phyloP scores from a whole-genome alignment of 2,113 vertebrate genomes.

The Mustela nigripes region DNA sequence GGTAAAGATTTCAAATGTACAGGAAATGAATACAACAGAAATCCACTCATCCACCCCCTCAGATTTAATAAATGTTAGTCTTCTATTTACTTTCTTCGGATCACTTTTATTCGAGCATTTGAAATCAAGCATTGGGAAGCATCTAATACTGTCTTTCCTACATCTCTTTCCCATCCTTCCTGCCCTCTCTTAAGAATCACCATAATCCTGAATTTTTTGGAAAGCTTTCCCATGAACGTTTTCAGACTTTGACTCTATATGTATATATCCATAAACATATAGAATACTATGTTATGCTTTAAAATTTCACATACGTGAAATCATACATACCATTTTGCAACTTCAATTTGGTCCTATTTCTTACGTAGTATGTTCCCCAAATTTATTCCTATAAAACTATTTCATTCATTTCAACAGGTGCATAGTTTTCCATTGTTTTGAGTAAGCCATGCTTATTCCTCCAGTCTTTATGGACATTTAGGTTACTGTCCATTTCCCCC shows the following conservation, averaged over 20 bases:
- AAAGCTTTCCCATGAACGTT: background rate
- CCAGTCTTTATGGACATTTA: background rate
- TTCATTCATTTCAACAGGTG: background rate
- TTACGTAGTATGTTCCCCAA: background rate
- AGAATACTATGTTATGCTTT: background rate
- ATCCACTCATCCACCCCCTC: background rate
- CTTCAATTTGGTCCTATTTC: background rate
- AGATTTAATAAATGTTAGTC: background rate
- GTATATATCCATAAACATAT: background rate
- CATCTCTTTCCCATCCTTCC: background rate
- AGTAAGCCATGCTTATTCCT: background rate
- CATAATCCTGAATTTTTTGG: background rate
- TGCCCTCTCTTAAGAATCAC: background rate
- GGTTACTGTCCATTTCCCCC: background rate
- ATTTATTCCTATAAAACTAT: background rate
- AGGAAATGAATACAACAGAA: background rate
- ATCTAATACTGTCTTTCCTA: background rate
- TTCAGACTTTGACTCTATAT: background rate
- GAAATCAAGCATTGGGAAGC: background rate
- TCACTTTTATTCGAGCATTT: background rate
- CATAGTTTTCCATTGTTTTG: background rate
- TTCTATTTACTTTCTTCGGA: background rate
- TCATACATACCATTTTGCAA: background rate
- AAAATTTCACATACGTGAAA: background rate
- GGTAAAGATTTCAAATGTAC: conserved; percentile 5